phyloP scores from a whole-genome alignment of 2,113 vertebrate species.

The Sapajus apella region DNA sequence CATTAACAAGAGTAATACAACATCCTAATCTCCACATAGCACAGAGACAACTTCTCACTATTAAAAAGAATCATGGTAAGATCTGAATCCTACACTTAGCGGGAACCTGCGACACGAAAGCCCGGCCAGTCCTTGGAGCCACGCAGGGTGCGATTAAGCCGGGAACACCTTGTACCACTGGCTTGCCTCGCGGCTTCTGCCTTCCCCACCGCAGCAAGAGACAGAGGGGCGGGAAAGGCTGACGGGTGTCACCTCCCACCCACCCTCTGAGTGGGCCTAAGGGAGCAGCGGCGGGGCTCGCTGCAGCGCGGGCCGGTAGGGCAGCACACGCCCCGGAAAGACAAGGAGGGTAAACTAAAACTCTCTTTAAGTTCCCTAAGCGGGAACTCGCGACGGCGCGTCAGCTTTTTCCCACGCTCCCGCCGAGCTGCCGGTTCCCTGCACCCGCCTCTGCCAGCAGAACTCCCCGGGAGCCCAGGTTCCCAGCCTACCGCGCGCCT shows the following conservation, averaged over 20 bases:
- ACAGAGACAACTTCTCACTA: too few species aligned
- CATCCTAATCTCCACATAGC: too few species aligned
- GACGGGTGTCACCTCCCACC: neutral
- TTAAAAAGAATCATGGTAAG: neutral
- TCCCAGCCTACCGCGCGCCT: too few species aligned
- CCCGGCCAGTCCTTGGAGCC: neutral
- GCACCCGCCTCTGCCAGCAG: neutral
- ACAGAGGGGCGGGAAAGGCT: neutral
- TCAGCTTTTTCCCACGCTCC: conserved; percentile 54
- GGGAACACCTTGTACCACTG: neutral
- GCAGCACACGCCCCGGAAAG: neutral
- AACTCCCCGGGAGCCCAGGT: neutral
- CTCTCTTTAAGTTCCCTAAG: neutral
- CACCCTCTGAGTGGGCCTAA: too few species aligned
- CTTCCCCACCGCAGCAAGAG: neutral
- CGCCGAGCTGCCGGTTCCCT: neutral
- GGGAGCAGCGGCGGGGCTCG: neutral
- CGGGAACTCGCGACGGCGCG: neutral
- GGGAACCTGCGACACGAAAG: neutral
- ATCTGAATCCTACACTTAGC: neutral
- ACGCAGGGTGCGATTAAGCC: neutral
- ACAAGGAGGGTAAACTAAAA: neutral
- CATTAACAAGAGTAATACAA: too few species aligned
- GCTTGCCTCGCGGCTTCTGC: rapidly evolving
- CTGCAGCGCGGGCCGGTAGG: neutral